A percentile compares a stretch with the other conserved stretches of the same genome.
Evolutionary conservation across 2,888 invertebrate species (phyloP).

Genomic region (Sipha maydis): DNA sequence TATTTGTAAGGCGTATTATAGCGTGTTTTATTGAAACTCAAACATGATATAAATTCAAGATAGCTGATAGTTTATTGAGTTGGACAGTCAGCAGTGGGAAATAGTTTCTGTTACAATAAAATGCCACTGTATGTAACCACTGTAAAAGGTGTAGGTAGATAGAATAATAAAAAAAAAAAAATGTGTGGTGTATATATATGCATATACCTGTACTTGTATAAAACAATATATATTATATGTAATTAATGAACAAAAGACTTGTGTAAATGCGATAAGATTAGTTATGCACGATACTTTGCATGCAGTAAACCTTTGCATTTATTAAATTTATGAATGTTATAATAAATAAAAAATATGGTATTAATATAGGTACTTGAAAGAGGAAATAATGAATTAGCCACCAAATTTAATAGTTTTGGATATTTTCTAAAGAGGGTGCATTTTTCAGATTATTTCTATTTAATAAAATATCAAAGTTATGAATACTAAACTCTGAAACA

Average conservation of each 20-base stretch:
- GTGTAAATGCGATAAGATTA: constrained; percentile 57
- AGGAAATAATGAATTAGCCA: background rate
- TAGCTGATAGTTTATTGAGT: constrained; percentile 51
- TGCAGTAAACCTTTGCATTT: constrained; percentile 40
- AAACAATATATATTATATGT: background rate
- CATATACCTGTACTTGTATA: background rate
- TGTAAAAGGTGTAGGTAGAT: constrained; percentile 39
- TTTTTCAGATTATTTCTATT: constrained; percentile 5
- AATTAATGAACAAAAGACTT: constrained; percentile 62
- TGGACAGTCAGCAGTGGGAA: constrained; percentile 38
- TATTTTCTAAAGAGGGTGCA: background rate
- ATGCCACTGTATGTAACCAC: constrained; percentile 52
- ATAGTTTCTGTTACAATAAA: constrained; percentile 49
- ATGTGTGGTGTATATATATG: background rate
- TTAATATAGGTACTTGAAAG: background rate
- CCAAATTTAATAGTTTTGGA: background rate
- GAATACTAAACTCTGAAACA: background rate
- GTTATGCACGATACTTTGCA: constrained; percentile 56
- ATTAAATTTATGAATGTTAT: background rate
- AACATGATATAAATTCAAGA: constrained; percentile 54
- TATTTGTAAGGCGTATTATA: constrained; percentile 31
- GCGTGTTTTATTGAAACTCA: constrained; percentile 59
- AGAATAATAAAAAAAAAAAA: constrained; percentile 56
- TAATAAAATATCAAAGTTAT: background rate
- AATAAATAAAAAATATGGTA: constrained; percentile 31